Conservation (phyloP, 2,888 invertebrate genomes). For the Zygaena filipendulae region DNA sequence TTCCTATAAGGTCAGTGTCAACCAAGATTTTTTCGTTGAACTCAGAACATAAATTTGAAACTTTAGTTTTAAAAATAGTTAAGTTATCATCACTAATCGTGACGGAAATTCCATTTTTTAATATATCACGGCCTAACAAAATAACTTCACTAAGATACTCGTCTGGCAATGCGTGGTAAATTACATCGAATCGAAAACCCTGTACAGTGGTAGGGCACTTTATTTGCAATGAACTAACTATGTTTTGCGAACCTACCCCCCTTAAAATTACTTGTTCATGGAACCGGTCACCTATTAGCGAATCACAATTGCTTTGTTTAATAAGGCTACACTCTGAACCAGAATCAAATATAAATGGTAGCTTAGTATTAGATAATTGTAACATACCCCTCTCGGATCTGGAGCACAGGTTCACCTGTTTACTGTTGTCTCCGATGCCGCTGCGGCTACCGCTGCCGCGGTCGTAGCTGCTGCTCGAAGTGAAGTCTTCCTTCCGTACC, state of each 20-base stretch:
- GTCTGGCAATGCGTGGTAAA: too few species aligned
- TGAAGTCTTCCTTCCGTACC: slow-evolving; percentile 5
- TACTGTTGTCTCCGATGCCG: too few species aligned
- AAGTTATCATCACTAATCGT: background rate
- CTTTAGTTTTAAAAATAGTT: background rate
- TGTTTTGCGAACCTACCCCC: slow-evolving; percentile 1
- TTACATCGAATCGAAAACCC: too few species aligned
- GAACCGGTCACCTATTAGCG: slow-evolving; percentile 2
- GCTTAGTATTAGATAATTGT: slow-evolving; percentile 5
- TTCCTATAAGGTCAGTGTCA: slow-evolving; percentile 2
- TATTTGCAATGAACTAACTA: slow-evolving; percentile 1
- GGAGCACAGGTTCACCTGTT: too few species aligned
- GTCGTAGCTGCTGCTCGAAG: too few species aligned
- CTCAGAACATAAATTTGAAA: background rate
- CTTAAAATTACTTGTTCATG: slow-evolving; percentile 2
- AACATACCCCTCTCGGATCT: too few species aligned
- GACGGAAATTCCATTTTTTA: too few species aligned
- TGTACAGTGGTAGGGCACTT: slow-evolving; percentile 1
- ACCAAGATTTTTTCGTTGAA: background rate
- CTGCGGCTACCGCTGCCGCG: too few species aligned
- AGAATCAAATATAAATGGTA: slow-evolving; percentile 9
- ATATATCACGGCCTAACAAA: background rate
- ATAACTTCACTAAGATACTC: too few species aligned
- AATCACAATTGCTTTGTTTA: background rate
- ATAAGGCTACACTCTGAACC: slow-evolving; percentile 10